Evolutionary conservation across 2,113 vertebrate species (phyloP).

Genomic region (Archocentrus centrarchus): DNA sequence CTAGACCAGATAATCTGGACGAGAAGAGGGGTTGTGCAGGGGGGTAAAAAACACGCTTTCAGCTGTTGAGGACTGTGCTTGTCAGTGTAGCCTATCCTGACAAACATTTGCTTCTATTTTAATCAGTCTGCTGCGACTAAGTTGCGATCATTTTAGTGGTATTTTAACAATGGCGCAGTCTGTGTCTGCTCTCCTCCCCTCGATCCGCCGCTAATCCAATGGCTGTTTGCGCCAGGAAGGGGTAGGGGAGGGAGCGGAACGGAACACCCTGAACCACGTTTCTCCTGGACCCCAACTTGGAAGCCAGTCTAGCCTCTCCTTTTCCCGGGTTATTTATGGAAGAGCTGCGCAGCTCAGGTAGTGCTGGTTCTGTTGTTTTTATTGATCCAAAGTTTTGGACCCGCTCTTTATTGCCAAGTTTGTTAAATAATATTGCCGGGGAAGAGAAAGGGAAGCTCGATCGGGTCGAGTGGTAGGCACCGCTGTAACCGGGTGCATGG

Average conservation of each 20-base stretch:
- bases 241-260: slow-evolving; percentile 71
- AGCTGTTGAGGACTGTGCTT: not conserved
- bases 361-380: slow-evolving; percentile 22
- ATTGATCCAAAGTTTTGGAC: slow-evolving; percentile 52
- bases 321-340: slow-evolving; percentile 52
- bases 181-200: slow-evolving; percentile 76
- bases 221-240: slow-evolving; percentile 78
- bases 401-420: slow-evolving; percentile 38
- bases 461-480: slow-evolving; percentile 27
- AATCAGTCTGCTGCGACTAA: slow-evolving; percentile 26
- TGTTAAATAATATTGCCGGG: not conserved
- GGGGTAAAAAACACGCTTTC: slow-evolving; percentile 2
- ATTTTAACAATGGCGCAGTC: slow-evolving; percentile 84
- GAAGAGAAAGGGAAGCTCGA: not conserved
- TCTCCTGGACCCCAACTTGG: slow-evolving; percentile 60
- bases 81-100: not conserved
- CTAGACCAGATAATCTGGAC: not conserved
- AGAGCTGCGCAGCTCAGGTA: slow-evolving; percentile 54
- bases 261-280: slow-evolving; percentile 74
- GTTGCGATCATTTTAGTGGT: slow-evolving; percentile 56
- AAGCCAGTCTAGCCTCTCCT: slow-evolving; percentile 26
- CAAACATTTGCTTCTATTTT: not conserved
- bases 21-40: not conserved
- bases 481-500: slow-evolving; percentile 46
- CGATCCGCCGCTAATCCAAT: slow-evolving; percentile 81